Evolutionary conservation across 1,140 invertebrate species (phyloP).

Genomic region (Drosophila jambulina): DNA sequence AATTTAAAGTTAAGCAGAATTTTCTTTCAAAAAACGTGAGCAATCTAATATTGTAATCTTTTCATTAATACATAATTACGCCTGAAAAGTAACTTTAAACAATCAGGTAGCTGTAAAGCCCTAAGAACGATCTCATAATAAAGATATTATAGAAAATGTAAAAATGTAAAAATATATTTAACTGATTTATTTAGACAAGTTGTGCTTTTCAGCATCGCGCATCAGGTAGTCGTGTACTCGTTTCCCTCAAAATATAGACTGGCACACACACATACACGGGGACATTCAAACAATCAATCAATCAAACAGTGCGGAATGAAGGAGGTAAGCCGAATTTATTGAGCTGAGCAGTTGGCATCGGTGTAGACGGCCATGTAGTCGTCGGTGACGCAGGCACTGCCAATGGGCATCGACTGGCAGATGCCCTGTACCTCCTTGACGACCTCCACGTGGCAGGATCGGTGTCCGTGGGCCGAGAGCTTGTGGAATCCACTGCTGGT

Average conservation of each 20-base stretch:
- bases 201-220: conserved; percentile 28
- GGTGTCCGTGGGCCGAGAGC: conserved; percentile 56
- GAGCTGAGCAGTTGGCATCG: conserved; percentile 54
- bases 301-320: conserved; percentile 23
- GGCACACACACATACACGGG: conserved; percentile 21
- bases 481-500: conserved; percentile 52
- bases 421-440: conserved; percentile 71
- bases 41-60: too few relatives aligned
- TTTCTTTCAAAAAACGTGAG: neutral
- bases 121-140: conserved; percentile 57
- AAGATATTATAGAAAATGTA: conserved; percentile 36
- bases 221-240: conserved; percentile 66
- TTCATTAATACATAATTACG: neutral
- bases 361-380: conserved; percentile 78
- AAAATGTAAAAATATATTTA: conserved; percentile 18
- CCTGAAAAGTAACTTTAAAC: neutral
- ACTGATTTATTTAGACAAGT: conserved; percentile 51
- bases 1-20: neutral
- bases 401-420: conserved; percentile 69
- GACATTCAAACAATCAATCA: conserved; percentile 25
- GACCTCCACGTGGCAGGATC: conserved; percentile 72
- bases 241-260: conserved; percentile 36
- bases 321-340: conserved; percentile 12
- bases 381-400: conserved; percentile 74
- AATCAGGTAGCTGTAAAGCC: neutral